Conservation (phyloP, 1,140 invertebrate species). For the Drosophila parabipectinata region DNA sequence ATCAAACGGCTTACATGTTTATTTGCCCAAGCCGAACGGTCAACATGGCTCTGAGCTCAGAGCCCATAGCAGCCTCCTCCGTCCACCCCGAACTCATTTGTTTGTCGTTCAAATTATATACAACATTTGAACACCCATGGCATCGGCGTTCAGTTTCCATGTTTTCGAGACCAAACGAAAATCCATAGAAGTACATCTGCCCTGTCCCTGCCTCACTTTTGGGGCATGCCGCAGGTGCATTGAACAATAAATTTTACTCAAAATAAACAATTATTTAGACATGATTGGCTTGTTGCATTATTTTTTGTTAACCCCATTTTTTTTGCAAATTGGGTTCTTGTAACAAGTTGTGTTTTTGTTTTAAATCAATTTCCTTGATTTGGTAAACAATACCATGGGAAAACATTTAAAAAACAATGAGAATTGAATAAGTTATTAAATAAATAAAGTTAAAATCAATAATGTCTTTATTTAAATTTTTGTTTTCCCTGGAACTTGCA, state of each 20-base stretch:
- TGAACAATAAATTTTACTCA: conserved; percentile 70
- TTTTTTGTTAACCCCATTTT: conserved; percentile 15
- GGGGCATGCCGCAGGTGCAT: conserved; percentile 60
- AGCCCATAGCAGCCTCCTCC: conserved; percentile 17
- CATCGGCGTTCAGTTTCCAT: conserved; percentile 42
- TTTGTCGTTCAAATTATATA: conserved; percentile 74
- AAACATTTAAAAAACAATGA: not conserved
- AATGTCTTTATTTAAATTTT: not conserved
- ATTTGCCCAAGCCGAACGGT: conserved; percentile 73
- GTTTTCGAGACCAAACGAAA: conserved; percentile 49
- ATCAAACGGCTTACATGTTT: conserved; percentile 73
- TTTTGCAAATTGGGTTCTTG: not conserved
- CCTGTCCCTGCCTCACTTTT: conserved; percentile 6
- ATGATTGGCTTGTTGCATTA: conserved; percentile 40
- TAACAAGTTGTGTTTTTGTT: conserved; percentile 1
- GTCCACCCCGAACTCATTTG: conserved; percentile 27
- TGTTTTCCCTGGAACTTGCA: not conserved
- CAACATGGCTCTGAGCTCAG: conserved; percentile 47
- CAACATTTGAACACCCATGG: conserved; percentile 43
- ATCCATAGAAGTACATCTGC: conserved; percentile 25
- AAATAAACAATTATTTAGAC: conserved; percentile 72
- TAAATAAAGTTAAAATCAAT: too few species aligned
- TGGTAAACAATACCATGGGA: not conserved
- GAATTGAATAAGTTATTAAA: not conserved
- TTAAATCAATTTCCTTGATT: conserved; percentile 30